Base-by-base conservation (phyloP, 2,113 vertebrate genomes). In the Oreochromis aureus region DNA sequence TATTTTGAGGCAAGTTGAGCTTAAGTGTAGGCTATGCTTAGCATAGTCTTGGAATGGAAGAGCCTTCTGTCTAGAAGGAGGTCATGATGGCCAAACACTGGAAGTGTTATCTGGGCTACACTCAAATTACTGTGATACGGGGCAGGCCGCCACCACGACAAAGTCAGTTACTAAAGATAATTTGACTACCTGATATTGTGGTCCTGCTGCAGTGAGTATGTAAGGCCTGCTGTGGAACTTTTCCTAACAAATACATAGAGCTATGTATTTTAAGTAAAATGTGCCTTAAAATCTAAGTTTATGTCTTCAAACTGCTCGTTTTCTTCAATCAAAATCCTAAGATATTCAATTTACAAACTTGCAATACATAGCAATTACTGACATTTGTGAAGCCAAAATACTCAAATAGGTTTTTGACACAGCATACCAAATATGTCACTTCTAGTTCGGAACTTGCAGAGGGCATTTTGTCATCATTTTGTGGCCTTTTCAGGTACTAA, bases 21-120 rank as follows among this genome's bases (percentile, higher is more conserved):
- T 86, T 94, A 92, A 96, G 90, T 92, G 91, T 51, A 91, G 94
- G 87, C 94, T 94, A 79, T 89, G 93, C 84, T 93, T 89, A 89
- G 91, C 3, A 5, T 69, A 41, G 34, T 71, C 87, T 90, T 36
- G 66, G 84, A 92, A 80, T 22, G 71, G 56, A 84, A 80, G 54
- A 83, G 56, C n/a, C 63, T 36, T 71, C 82, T 78, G 87, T 91
- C 61, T 84, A 83, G 83, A 78, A 71, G 86, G 61, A 87, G 82
- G 87, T 90, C 86, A 85, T 9, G 32, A 10, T 7, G 81, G 86
- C 55, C 22, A 79, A 88, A 91, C 90, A 59, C 88, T 80, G 80
- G 32, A 58, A 85, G 80, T 9, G 48, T 59, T 79, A 53, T 89
- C 66, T 7, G 54, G 84, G 69, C 48, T 84, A 15, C 41, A 58